These are phyloP conservation scores for Cavia porcellus DNA, from an alignment of 2,113 vertebrate species.

Conservation along the genomic window DNA sequence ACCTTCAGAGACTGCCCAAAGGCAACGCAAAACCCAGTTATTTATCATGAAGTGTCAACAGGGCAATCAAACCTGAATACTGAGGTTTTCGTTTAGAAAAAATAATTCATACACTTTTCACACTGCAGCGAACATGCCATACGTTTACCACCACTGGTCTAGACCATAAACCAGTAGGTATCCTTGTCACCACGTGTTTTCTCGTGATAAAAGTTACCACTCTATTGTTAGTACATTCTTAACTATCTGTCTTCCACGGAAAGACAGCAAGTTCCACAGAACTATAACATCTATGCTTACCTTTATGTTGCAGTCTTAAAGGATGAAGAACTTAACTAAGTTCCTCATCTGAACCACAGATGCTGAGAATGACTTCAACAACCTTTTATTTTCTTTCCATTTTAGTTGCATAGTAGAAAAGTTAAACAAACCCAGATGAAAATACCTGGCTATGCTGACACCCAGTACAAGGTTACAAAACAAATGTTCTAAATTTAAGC, in stretches of 20 bases:
- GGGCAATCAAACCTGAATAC: neutral
- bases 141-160: neutral
- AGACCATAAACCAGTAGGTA: neutral
- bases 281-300: neutral
- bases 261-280: neutral
- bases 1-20: neutral
- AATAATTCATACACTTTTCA: neutral
- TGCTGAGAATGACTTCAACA: neutral
- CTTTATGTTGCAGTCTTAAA: neutral
- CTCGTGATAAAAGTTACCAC: neutral
- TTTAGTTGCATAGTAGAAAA: neutral
- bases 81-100: neutral
- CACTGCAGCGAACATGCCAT: neutral
- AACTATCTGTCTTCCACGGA: neutral
- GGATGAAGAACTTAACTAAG: neutral
- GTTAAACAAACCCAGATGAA: neutral
- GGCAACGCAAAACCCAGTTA: neutral
- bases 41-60: neutral
- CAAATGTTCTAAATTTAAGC: neutral
- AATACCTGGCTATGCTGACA: neutral
- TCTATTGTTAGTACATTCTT: neutral
- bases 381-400: neutral
- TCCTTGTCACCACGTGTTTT: neutral
- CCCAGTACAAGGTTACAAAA: neutral
- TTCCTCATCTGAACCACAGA: conserved; percentile 12